These are phyloP conservation scores for Bombus breviceps DNA, from an alignment of 1,140 invertebrate genomes.

Conservation along the genomic window DNA sequence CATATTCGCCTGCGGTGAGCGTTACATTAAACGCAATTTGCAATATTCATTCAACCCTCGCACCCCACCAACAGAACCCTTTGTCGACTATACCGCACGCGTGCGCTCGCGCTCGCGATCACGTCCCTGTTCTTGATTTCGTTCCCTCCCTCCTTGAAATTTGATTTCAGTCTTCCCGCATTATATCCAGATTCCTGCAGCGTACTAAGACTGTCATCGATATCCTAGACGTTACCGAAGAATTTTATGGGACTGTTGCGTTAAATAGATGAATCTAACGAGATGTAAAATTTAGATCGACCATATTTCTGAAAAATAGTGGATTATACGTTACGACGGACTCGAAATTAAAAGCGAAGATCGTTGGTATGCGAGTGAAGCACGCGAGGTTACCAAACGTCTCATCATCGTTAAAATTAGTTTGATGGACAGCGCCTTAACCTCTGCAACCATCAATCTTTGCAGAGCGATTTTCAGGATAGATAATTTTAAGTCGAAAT, in stretches of 20 bases:
- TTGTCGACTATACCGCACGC: not conserved
- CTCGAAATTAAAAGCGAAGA: not conserved
- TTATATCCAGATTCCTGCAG: not conserved
- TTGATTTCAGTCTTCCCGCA: not conserved
- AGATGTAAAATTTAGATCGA: not conserved
- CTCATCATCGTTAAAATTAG: not conserved
- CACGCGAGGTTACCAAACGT: not conserved
- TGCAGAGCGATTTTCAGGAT: not conserved
- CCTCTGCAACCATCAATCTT: not conserved
- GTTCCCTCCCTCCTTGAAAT: not conserved
- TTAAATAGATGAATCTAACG: not conserved
- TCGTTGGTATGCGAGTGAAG: not conserved
- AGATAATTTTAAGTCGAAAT: no score
- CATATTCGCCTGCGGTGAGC: slow-evolving; percentile 53
- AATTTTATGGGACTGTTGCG: no score
- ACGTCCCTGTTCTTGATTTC: not conserved
- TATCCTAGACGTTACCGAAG: not conserved
- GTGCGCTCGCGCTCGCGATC: not conserved
- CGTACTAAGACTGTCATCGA: not conserved
- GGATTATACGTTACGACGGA: no score
- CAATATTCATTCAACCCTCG: slow-evolving; percentile 40
- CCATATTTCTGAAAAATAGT: no score
- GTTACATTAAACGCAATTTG: slow-evolving; percentile 68
- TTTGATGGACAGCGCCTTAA: not conserved
- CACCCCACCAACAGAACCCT: not conserved